Evolutionary conservation across 2,888 invertebrate genomes (phyloP), one percentile per base, ranked within the genome.

Genomic region (Nomada fucata): DNA sequence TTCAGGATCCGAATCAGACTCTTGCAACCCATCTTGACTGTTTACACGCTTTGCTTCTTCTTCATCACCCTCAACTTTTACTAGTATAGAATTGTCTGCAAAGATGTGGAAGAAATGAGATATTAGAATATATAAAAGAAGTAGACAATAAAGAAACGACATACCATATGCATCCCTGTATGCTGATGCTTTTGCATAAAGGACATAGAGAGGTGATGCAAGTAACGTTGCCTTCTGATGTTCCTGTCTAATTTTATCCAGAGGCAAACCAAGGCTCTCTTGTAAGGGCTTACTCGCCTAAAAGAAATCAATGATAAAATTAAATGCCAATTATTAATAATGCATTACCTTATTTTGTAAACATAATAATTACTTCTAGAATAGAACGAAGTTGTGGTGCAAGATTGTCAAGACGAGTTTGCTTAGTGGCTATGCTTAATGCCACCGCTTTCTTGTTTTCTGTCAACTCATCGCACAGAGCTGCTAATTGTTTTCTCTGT

Each of bases 271-370:
- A 67, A 99, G 94, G 89, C 98, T 97, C 90, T 98, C 97, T 94
- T 98, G 98, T 23, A 99, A 94, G 0, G 98, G 98, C 92, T 97
- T 97, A 0, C 98, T 97, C 0, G 98, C 96, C 95, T 96, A 94
- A 3, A 95, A 60, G 50, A 23, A 52, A 18, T 52, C 9, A 61
- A 13, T 57, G 71, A 20, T 65, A 3, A 47, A 36, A 7, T 55
- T 42, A 26, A 67, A 63, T 23, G 29, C 42, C 15, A 36, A 63
- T 44, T 26, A 47, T 44, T 3, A 50, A 23, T n/a, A 26, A 18
- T 7, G 69, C 15, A 47, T 20, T 67, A 61, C 47, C 10, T 20
- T 57, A 23, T 29, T n/a, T 42, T 67, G 42, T 15, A 29, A 20
- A 65, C 65, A 9, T 18, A 5, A 50, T 23, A 57, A 20, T 57